These are phyloP conservation scores for Smithornis capensis DNA, from an alignment of 2,113 vertebrate genomes.

Conservation along the genomic window DNA sequence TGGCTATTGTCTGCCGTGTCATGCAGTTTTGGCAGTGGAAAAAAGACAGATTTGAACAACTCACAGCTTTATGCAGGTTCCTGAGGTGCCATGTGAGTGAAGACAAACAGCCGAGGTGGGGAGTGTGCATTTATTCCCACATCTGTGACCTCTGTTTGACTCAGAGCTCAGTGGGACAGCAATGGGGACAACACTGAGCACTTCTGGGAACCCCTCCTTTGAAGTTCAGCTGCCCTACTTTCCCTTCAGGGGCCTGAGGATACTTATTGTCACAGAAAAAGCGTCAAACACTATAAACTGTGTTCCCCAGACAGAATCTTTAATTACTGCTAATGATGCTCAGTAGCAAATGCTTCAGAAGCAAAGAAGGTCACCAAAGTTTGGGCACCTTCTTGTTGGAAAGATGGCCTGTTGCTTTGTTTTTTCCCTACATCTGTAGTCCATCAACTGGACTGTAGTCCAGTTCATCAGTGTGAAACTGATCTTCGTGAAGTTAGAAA, in stretches of 20 bases:
- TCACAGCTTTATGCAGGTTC: background rate
- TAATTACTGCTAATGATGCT: background rate
- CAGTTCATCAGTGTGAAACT: too few species aligned
- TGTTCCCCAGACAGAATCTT: background rate
- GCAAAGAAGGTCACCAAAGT: background rate
- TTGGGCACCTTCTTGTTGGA: background rate
- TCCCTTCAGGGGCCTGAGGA: background rate
- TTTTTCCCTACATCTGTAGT: background rate
- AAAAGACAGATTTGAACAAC: background rate
- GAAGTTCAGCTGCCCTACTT: background rate
- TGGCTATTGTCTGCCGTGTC: background rate
- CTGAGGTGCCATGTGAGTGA: background rate
- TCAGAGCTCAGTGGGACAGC: background rate
- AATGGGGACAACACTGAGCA: background rate
- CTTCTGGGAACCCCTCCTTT: background rate
- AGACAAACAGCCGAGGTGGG: background rate
- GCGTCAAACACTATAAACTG: background rate
- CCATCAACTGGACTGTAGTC: background rate
- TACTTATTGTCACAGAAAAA: background rate
- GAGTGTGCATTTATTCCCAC: background rate
- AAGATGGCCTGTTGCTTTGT: background rate
- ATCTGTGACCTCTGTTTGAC: background rate
- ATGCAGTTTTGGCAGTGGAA: fast-evolving
- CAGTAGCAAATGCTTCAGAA: background rate
- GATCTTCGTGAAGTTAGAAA: background rate